Evolutionary conservation across 2,888 invertebrate species (phyloP).

Genomic region (Sepiola atlantica): DNA sequence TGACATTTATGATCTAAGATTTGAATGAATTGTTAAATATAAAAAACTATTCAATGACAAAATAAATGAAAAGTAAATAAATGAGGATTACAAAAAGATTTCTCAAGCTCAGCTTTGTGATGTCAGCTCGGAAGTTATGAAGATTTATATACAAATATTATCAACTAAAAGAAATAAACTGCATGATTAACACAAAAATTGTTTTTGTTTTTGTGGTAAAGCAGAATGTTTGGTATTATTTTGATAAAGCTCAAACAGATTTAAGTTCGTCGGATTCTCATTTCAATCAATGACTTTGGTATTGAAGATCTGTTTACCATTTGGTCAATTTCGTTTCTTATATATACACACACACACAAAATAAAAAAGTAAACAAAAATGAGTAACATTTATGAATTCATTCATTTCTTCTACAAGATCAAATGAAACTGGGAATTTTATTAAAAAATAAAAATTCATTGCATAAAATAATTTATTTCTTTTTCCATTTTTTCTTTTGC

Average conservation of each 20-base stretch:
- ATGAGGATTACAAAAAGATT: not conserved
- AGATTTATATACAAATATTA: not conserved
- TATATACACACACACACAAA: not conserved
- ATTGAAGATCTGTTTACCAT: too few species aligned
- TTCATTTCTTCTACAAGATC: not conserved
- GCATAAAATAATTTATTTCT: not conserved
- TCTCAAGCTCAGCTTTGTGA: not conserved
- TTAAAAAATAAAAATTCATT: not conserved
- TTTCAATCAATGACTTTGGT: not conserved
- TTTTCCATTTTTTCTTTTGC: slow-evolving; percentile 41
- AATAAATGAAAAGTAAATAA: not conserved
- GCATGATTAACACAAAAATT: not conserved
- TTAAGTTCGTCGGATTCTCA: not conserved
- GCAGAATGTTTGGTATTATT: not conserved
- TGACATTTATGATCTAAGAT: too few species aligned
- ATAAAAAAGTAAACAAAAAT: not conserved
- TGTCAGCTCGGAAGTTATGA: not conserved
- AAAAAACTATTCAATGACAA: not conserved
- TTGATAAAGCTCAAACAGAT: not conserved
- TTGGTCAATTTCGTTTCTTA: too few species aligned
- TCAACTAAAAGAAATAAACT: not conserved
- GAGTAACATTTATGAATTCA: not conserved
- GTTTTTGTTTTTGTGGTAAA: not conserved
- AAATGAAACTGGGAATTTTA: not conserved
- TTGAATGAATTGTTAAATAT: too few species aligned